A percentile compares a stretch with the other conserved stretches of the same genome.
phyloP scores from a whole-genome alignment of 2,888 invertebrate species.

The Itoplectis maculator region DNA sequence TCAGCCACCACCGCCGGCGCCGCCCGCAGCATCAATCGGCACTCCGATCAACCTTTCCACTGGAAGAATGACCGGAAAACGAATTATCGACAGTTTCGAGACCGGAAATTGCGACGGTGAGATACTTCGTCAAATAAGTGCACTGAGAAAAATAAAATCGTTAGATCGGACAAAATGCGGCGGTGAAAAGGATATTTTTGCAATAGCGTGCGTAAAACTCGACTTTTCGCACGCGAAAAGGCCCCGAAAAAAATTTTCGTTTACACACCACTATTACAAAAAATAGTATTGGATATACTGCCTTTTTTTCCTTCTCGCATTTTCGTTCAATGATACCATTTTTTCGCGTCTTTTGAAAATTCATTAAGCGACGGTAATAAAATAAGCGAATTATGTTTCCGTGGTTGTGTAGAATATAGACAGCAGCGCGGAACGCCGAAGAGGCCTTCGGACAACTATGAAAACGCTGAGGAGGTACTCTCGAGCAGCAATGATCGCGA shows the following conservation, averaged over 20 bases:
- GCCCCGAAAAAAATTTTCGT: too few relatives aligned
- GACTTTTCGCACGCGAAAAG: too few relatives aligned
- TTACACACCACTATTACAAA: too few relatives aligned
- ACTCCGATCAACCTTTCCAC: conserved; percentile 72
- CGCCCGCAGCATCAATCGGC: conserved; percentile 77
- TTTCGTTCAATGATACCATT: too few relatives aligned
- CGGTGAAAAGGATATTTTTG: background rate
- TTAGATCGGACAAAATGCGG: too few relatives aligned
- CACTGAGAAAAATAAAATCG: too few relatives aligned
- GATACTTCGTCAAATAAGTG: background rate
- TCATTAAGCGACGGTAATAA: too few relatives aligned
- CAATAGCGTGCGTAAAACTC: too few relatives aligned
- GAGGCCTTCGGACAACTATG: conserved; percentile 81
- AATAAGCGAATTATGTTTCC: too few relatives aligned
- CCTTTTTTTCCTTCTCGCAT: too few relatives aligned
- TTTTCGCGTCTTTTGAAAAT: too few relatives aligned
- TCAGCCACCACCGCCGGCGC: background rate
- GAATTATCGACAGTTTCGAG: conserved; percentile 85
- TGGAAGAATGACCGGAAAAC: conserved; percentile 77
- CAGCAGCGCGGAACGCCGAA: conserved; percentile 63
- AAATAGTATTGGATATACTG: too few relatives aligned
- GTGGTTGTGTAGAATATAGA: conserved; percentile 59
- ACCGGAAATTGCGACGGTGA: conserved; percentile 76
- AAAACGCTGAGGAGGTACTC: conserved; percentile 81
- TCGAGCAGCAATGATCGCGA: conserved; percentile 80